Conservation (phyloP, 2,113 vertebrate species). For the Ariopsis seemanni region DNA sequence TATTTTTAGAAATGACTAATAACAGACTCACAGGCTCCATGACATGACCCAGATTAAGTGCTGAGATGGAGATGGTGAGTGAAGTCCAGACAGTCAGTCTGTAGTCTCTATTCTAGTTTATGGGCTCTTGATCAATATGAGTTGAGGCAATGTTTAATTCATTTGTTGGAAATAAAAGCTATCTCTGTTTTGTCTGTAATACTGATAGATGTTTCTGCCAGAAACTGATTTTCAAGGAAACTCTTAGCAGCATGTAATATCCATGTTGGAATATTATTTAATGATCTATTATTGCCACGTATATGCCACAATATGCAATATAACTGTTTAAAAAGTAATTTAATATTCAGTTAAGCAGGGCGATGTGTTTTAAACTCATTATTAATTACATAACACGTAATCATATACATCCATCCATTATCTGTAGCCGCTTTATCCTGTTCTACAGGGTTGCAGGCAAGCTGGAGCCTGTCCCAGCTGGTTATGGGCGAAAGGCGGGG, state of each 20-base stretch:
- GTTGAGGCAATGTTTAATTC: background rate
- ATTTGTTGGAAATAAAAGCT: background rate
- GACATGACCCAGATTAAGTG: constrained; percentile 5
- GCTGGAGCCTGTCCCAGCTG: too few relatives aligned
- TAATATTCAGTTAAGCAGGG: background rate
- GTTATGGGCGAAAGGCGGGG: too few relatives aligned
- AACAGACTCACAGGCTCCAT: constrained; percentile 3
- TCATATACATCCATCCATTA: too few relatives aligned
- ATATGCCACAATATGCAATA: background rate
- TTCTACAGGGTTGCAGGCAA: too few relatives aligned
- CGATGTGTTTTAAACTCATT: too few relatives aligned
- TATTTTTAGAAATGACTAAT: constrained; percentile 13
- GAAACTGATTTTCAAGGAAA: background rate
- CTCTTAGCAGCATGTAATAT: background rate
- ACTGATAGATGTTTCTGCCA: background rate
- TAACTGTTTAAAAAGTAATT: background rate
- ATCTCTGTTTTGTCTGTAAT: background rate
- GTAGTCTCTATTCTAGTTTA: background rate
- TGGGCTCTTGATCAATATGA: background rate
- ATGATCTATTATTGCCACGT: background rate
- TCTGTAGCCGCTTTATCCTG: too few relatives aligned
- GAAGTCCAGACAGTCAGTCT: constrained; percentile 2
- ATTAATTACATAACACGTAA: too few relatives aligned
- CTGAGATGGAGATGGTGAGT: background rate
- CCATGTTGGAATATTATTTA: background rate